phyloP scores from a whole-genome alignment of 2,888 invertebrate species.

The Folsomia manolachei region DNA sequence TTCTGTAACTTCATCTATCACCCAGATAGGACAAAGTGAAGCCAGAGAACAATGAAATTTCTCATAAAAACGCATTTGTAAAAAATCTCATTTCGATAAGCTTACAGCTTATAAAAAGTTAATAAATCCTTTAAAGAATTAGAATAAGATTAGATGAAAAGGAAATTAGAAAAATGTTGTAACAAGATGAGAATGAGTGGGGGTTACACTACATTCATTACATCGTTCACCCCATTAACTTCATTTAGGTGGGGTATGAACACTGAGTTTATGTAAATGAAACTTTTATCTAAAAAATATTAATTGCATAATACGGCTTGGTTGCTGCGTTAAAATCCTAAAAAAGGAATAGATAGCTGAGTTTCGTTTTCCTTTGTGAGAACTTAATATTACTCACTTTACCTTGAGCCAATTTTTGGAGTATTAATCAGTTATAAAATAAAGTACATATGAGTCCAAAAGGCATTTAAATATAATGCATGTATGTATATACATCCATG shows the following conservation, averaged over 20 bases:
- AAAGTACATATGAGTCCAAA: no score
- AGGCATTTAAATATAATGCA: no score
- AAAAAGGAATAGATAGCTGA: no score
- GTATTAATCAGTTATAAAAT: no score
- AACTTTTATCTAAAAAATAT: neutral
- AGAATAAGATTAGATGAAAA: conserved; percentile 18
- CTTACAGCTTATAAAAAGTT: conserved; percentile 18
- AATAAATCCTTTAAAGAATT: conserved; percentile 16
- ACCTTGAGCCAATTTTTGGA: no score
- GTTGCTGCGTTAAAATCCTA: no score
- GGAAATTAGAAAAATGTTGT: conserved; percentile 22
- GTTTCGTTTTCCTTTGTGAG: no score
- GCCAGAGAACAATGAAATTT: neutral
- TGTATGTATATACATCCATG: no score
- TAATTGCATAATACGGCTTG: neutral
- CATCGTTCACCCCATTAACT: neutral
- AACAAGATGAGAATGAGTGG: neutral
- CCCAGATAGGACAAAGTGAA: no score
- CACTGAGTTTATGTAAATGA: no score
- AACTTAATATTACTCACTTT: no score
- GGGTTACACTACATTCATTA: neutral
- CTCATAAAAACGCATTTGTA: neutral
- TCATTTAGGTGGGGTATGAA: neutral
- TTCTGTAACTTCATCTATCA: no score
- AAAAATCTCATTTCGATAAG: conserved; percentile 19